Evolutionary conservation across 2,113 vertebrate species (phyloP).

Genomic region (Paraplagusia blochii): DNA sequence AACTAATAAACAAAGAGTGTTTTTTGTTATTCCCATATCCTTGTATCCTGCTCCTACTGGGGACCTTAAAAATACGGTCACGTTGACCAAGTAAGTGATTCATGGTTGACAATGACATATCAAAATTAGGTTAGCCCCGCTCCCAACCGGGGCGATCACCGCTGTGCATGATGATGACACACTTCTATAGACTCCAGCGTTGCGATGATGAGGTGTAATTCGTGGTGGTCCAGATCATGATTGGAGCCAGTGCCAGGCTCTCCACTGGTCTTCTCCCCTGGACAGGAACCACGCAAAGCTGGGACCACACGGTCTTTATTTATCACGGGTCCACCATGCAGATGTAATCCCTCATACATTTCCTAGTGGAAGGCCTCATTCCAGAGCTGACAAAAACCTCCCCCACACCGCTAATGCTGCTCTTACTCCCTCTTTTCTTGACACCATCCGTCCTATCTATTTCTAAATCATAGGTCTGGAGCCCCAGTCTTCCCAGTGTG

Average conservation of each 20-base stretch:
- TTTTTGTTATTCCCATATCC: background rate
- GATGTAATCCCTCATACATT: constrained; percentile 32
- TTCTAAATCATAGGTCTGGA: background rate
- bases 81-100: background rate
- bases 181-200: constrained; percentile 13
- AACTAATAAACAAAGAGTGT: background rate
- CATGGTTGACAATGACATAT: background rate
- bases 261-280: constrained; percentile 35
- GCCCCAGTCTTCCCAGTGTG: background rate
- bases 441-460: background rate
- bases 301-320: constrained; percentile 48
- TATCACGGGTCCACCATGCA: constrained; percentile 24
- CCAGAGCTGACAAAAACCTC: constrained; percentile 27
- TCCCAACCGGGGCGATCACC: constrained; percentile 1
- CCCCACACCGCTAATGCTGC: constrained; percentile 8
- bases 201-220: constrained; percentile 17
- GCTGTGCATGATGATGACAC: constrained; percentile 22
- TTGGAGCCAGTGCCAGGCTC: constrained; percentile 23
- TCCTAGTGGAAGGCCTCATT: constrained; percentile 20
- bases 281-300: constrained; percentile 24
- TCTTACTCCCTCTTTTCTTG: constrained; percentile 2
- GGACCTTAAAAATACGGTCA: background rate
- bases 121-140: background rate
- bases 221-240: constrained; percentile 22
- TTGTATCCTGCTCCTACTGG: background rate